These are phyloP conservation scores for Platerodrilus igneus DNA, from an alignment of 2,888 invertebrate species.

Conservation along the genomic window DNA sequence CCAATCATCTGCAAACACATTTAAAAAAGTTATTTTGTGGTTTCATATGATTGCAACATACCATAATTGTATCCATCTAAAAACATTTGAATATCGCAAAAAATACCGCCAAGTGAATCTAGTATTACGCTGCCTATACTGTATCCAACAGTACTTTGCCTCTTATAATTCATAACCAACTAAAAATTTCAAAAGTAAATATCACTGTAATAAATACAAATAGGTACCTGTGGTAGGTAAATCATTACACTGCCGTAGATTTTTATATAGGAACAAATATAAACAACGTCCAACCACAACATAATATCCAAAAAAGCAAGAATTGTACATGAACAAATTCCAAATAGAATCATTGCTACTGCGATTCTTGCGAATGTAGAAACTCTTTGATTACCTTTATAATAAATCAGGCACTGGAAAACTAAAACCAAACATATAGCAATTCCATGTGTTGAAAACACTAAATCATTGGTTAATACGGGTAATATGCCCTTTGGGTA, in stretches of 20 bases:
- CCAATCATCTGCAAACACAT: constrained; percentile 20
- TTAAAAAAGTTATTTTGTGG: neutral
- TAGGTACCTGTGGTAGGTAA: constrained; percentile 87
- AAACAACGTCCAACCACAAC: constrained; percentile 84
- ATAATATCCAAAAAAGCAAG: constrained; percentile 58
- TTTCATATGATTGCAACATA: constrained; percentile 66
- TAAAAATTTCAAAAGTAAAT: too few relatives aligned
- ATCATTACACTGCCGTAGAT: constrained; percentile 87
- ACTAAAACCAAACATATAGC: constrained; percentile 76
- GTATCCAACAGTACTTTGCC: constrained; percentile 98
- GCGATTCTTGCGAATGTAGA: constrained; percentile 67
- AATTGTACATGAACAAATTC: constrained; percentile 40
- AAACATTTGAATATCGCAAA: constrained; percentile 91
- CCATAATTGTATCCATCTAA: constrained; percentile 80
- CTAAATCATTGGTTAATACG: constrained; percentile 86
- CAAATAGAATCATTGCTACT: constrained; percentile 45
- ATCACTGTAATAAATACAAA: constrained; percentile 9
- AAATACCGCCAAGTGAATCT: constrained; percentile 85
- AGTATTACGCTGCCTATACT: constrained; percentile 92
- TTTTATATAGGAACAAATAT: constrained; percentile 89
- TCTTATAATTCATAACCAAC: too few relatives aligned
- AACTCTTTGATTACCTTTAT: constrained; percentile 78
- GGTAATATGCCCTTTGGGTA: constrained; percentile 84
- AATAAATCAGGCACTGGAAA: constrained; percentile 76
- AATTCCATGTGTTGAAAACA: constrained; percentile 85